Evolutionary conservation across 2,113 vertebrate genomes (phyloP), one percentile per base, ranked within the genome.

Genomic region (Brevimyrus niger): DNA sequence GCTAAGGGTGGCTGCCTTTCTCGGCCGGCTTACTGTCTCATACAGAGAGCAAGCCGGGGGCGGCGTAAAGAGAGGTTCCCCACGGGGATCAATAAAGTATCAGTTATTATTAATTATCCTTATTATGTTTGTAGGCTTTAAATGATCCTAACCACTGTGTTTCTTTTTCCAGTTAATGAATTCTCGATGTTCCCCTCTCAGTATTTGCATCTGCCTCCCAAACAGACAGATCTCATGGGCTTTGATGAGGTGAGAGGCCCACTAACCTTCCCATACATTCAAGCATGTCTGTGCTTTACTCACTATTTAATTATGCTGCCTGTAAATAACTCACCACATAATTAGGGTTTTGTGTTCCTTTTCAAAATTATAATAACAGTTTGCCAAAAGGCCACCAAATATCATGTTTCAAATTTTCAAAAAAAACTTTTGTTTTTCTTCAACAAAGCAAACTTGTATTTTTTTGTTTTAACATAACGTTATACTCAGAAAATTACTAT

Each of bases 201-300:
- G 35, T 95, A 96, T n/a, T 93, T 98, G 90, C 96, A 96, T 35
- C 89, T 95, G 90, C 95, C 95, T 23, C 96, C 96, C 1, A 98
- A 95, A 91, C 95, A 94, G 0, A 96, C 96, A 58, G 97, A 97
- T 51, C 97, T 97, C 91, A 96, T 99, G 95, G 97, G 97, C 21
- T 99, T 99, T 92, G 96, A 98, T 93, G 98, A 99, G 95, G 98
- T 98, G 91, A 93, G 86, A 89, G 3, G 31, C 27, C 21, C 73
- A 0, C 46, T 13, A 50, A 10, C 7, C 44, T 19, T 50, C 19
- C 9, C 51, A 21, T 44, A 44, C 35, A 42, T 82, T 82, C 38
- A 21, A 82, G 38, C 13, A 82, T 21, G 19, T 82, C 76, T 84
- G 7, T 83, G 19, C 19, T 83, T 46, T 44, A 21, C 31, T 46